Percentiles rank a stretch among this genome's conserved stretches.
Evolutionary conservation across 2,888 invertebrate species (phyloP).

Genomic region (Furcula furcula): DNA sequence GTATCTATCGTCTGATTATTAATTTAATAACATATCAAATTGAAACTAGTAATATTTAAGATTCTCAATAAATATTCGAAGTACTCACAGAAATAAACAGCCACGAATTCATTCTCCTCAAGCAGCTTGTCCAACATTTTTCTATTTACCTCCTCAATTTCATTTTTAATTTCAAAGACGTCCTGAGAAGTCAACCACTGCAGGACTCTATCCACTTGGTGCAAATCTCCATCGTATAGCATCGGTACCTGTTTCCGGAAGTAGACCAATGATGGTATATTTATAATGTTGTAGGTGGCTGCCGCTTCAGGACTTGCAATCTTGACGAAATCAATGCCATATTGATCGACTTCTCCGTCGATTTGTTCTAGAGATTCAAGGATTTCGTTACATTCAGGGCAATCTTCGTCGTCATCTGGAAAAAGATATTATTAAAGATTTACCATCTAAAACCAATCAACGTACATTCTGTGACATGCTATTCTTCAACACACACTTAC

Average conservation of each 20-base stretch:
- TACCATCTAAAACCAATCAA: not conserved
- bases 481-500: constrained; percentile 83
- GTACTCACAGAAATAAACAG: constrained; percentile 96
- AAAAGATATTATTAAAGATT: not conserved
- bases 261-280: constrained; percentile 92
- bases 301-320: constrained; percentile 92
- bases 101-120: constrained; percentile 96
- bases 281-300: constrained; percentile 90
- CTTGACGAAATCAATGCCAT: constrained; percentile 97
- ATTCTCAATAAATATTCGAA: too few species aligned
- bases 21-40: too few species aligned
- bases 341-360: constrained; percentile 96
- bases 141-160: constrained; percentile 98
- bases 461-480: too few species aligned
- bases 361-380: constrained; percentile 95
- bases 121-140: constrained; percentile 97
- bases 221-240: constrained; percentile 94
- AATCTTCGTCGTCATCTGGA: constrained; percentile 90
- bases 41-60: too few species aligned
- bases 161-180: constrained; percentile 96
- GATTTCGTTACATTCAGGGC: constrained; percentile 95
- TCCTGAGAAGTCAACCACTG: constrained; percentile 97
- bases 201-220: constrained; percentile 91
- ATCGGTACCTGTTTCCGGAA: constrained; percentile 92
- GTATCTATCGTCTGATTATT: too few species aligned